Evolutionary conservation across 2,113 vertebrate genomes (phyloP).

Genomic region (Xenotilapia caudafasciata): DNA sequence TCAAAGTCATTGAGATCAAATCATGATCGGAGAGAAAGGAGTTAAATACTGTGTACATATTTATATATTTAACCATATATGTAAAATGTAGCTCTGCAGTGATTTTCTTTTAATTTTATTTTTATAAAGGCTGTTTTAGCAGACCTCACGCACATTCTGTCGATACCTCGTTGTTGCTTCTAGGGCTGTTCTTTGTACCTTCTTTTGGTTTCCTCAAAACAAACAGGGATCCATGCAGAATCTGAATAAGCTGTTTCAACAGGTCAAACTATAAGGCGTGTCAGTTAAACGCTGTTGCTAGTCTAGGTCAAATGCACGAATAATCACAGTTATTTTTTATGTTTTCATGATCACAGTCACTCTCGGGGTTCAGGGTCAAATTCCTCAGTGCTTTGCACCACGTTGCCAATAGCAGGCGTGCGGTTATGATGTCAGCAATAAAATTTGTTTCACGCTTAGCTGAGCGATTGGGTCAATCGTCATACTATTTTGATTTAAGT

Average conservation of each 20-base stretch:
- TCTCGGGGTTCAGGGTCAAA: conserved; percentile 1
- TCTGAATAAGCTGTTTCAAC: background rate
- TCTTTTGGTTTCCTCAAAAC: background rate
- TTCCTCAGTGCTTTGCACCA: conserved; percentile 27
- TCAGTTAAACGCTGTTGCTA: background rate
- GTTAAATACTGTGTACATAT: conserved; percentile 15
- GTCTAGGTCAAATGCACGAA: background rate
- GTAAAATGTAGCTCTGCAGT: background rate
- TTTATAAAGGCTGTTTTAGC: background rate
- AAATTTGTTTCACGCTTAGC: background rate
- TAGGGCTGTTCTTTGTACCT: background rate
- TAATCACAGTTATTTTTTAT: background rate
- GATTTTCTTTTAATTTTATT: background rate
- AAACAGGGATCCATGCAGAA: background rate
- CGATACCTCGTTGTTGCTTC: background rate
- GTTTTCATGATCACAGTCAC: background rate
- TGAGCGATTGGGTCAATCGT: background rate
- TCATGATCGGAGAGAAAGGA: conserved; percentile 41
- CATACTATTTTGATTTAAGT: background rate
- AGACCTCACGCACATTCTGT: background rate
- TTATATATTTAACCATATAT: conserved; percentile 6
- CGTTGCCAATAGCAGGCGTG: background rate
- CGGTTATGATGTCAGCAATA: background rate
- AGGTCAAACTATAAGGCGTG: background rate
- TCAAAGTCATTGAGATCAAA: conserved; percentile 84